Base-by-base conservation (phyloP, 2,888 invertebrate species). In the Orthosia cruda region DNA sequence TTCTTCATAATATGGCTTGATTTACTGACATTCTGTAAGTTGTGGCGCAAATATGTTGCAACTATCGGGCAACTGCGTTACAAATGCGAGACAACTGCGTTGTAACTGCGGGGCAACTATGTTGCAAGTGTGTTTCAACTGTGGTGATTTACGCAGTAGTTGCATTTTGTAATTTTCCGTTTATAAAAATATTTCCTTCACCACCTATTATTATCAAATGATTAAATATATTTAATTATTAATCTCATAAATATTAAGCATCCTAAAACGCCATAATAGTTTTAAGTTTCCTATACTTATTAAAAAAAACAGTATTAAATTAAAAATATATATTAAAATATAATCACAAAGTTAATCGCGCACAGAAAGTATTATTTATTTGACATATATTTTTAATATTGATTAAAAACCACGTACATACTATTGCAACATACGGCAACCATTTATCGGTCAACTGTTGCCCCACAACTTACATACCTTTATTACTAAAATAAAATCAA, bases 271-370 rank as follows among this genome's bases (percentile, higher is more conserved):
- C 73, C 80, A 87, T 81, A 68, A 18, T 83, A 86, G 71, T 50
- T 55, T 72, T 74, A 84, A 83, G 62, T 86, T 78, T 77, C 70
- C 67, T 69, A 77, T 67, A 55, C n/a, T 32, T 47, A 50, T 47
- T 49, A 57, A 64, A 72, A 52, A 15, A 72, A 79, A 69, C 87
- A 86, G 86, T 86, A 86, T 86, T 86, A 81, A 57, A 55, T 47
- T 40, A 69, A 54, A 74, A 64, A 64, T 47, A 72, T 71, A 68
- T 63, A 52, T 20, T 18, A 65, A 47, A 61, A 75, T 49, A 65
- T 68, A 83, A 76, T 81, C 90, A 90, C 89, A 71, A 79, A 87
- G 89, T 89, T 89, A 89, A 82, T 88, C 83, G 84, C 89, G 89
- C 89, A 89, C 88, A 88, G 76, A 86, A 70, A 62, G 47, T 77